Evolutionary conservation across 1,140 invertebrate genomes (phyloP).

Genomic region (Polypedilum pembai): DNA sequence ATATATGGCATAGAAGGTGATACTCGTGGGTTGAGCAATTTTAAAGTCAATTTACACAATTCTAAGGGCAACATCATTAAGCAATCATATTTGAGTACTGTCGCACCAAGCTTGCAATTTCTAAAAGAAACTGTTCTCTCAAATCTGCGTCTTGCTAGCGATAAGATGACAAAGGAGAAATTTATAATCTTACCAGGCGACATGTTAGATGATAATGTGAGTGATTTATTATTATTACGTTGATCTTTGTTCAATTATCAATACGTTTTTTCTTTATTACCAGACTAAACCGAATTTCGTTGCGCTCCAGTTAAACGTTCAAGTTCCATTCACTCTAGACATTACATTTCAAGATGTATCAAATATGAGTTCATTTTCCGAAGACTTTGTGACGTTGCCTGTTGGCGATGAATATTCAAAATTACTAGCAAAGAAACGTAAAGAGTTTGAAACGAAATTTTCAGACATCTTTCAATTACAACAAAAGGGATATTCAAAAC

Average conservation of each 20-base stretch:
- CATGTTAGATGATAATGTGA: slow-evolving; percentile 45
- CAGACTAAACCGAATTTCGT: slow-evolving; percentile 68
- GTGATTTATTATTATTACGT: not conserved
- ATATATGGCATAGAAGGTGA: slow-evolving; percentile 66
- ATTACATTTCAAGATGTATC: slow-evolving; percentile 71
- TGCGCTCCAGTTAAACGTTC: slow-evolving; percentile 69
- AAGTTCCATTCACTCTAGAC: slow-evolving; percentile 77
- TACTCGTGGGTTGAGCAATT: slow-evolving; percentile 71
- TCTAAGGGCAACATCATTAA: slow-evolving; percentile 54
- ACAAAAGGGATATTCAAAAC: slow-evolving; percentile 60
- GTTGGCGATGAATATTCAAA: slow-evolving; percentile 55
- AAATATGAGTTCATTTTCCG: slow-evolving; percentile 34
- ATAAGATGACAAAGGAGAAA: slow-evolving; percentile 49
- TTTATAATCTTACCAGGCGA: slow-evolving; percentile 58
- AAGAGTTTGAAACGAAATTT: slow-evolving; percentile 59
- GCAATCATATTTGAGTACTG: slow-evolving; percentile 64
- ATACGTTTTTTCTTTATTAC: slow-evolving; percentile 30
- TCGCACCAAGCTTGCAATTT: slow-evolving; percentile 60
- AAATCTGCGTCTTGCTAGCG: slow-evolving; percentile 52
- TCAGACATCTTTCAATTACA: slow-evolving; percentile 61
- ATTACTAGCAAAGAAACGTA: slow-evolving; percentile 52
- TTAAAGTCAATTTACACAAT: slow-evolving; percentile 47
- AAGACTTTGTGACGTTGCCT: slow-evolving; percentile 39
- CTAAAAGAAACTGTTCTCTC: slow-evolving; percentile 72
- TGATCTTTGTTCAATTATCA: too few relatives aligned